Evolutionary conservation across 2,888 invertebrate species (phyloP).

Genomic region (Hipparchia sbordonii): DNA sequence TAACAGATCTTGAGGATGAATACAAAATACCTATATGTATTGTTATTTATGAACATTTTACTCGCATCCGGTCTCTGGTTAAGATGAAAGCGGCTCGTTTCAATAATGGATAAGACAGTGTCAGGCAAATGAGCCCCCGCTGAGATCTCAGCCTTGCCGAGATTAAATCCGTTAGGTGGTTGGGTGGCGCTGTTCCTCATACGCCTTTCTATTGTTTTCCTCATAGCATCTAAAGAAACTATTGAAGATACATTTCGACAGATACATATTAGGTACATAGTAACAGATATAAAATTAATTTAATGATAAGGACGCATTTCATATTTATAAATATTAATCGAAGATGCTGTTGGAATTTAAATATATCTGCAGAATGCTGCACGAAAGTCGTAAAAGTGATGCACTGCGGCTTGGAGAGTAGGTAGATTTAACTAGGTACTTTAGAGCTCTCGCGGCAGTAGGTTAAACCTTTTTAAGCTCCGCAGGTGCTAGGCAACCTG

Average conservation of each 20-base stretch:
- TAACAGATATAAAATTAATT: constrained; percentile 62
- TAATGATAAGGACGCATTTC: constrained; percentile 70
- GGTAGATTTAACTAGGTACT: neutral
- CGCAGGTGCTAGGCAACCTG: no score
- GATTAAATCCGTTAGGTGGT: constrained; percentile 63
- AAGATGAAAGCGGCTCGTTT: constrained; percentile 29
- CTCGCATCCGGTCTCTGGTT: constrained; percentile 28
- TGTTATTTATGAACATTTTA: constrained; percentile 31
- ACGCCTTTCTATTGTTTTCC: constrained; percentile 68
- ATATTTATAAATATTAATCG: constrained; percentile 52
- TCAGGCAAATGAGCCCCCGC: constrained; percentile 41
- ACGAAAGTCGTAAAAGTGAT: neutral
- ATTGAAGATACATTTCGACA: constrained; percentile 50
- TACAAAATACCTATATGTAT: constrained; percentile 8
- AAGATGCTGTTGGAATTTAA: constrained; percentile 57
- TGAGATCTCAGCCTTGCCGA: constrained; percentile 38
- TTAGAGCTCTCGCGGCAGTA: no score
- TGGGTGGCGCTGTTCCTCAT: constrained; percentile 62
- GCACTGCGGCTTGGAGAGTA: neutral
- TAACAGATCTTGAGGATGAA: constrained; percentile 17
- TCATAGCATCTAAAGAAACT: constrained; percentile 50
- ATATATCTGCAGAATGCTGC: constrained; percentile 15
- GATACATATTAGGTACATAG: constrained; percentile 30
- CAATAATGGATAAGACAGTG: constrained; percentile 37
- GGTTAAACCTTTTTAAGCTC: neutral